These are phyloP conservation scores for Melanargia galathea DNA, from an alignment of 2,888 invertebrate species.

Conservation along the genomic window DNA sequence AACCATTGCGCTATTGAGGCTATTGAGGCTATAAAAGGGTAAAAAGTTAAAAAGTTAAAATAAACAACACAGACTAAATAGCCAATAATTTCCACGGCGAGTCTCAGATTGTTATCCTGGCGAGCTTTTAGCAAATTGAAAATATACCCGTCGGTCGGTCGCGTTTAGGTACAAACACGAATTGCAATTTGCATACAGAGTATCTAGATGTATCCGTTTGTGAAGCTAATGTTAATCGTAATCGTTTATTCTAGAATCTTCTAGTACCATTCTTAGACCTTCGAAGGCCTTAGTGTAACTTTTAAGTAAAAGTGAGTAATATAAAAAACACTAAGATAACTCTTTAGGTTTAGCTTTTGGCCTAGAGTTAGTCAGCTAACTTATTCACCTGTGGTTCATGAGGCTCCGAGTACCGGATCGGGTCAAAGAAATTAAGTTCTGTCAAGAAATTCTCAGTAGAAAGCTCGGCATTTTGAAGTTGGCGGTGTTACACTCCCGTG, in stretches of 20 bases:
- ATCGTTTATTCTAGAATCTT: slow-evolving; percentile 13
- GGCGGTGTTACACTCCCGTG: too few species aligned
- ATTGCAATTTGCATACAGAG: slow-evolving; percentile 16
- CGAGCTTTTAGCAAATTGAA: slow-evolving; percentile 79
- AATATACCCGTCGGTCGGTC: slow-evolving; percentile 45
- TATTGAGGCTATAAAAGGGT: too few species aligned
- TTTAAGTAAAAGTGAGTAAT: too few species aligned
- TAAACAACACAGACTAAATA: slow-evolving; percentile 5
- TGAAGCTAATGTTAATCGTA: slow-evolving; percentile 8
- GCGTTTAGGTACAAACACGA: slow-evolving; percentile 19
- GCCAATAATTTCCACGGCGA: slow-evolving; percentile 16
- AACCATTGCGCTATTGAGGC: too few species aligned
- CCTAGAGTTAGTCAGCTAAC: too few species aligned
- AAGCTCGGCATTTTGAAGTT: too few species aligned
- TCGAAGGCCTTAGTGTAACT: neutral
- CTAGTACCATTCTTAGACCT: neutral
- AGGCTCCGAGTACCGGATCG: too few species aligned
- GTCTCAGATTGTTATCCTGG: slow-evolving; percentile 21
- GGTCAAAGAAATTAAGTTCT: too few species aligned
- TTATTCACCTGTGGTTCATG: too few species aligned
- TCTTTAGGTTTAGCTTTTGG: too few species aligned
- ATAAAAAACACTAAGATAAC: too few species aligned
- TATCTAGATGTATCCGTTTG: slow-evolving; percentile 6
- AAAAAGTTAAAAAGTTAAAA: slow-evolving; percentile 1
- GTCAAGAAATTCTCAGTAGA: too few species aligned